A percentile compares a stretch with the other conserved stretches of the same genome.
These are phyloP conservation scores for Ciconia stormi DNA, from an alignment of 2,113 vertebrate genomes.

Conservation along the genomic window DNA sequence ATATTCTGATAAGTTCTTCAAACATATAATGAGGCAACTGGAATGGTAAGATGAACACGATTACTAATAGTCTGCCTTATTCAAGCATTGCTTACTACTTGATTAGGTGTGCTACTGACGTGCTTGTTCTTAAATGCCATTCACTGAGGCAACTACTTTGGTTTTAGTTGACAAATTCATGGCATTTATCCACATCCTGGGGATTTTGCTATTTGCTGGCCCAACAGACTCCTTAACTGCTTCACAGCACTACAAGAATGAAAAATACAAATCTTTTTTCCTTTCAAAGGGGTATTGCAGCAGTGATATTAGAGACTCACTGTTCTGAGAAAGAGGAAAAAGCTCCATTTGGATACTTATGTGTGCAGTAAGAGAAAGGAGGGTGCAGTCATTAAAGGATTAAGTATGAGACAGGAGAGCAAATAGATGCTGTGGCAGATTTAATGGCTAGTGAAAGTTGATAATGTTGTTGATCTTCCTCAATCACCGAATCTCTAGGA, in stretches of 20 bases:
- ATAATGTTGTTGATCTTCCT: neutral
- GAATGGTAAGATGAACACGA: neutral
- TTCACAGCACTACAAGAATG: neutral
- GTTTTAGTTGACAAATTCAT: neutral
- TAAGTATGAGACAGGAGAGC: neutral
- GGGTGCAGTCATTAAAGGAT: accelerated
- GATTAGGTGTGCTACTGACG: neutral
- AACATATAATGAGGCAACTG: neutral
- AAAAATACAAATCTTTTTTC: neutral
- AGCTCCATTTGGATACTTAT: accelerated
- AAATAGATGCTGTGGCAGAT: neutral
- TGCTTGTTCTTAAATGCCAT: neutral
- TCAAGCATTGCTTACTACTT: accelerated
- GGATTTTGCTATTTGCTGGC: neutral
- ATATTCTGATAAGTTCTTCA: neutral
- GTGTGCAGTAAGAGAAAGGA: neutral
- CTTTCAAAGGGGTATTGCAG: accelerated
- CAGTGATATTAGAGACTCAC: neutral
- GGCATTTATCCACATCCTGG: neutral
- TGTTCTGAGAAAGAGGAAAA: neutral
- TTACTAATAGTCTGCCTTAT: neutral
- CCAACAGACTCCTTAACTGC: neutral
- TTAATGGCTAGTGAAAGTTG: neutral
- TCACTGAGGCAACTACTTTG: neutral
- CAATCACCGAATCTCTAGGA: neutral